These are phyloP conservation scores for Nyctereutes procyonoides DNA, from an alignment of 2,113 vertebrate genomes.

Conservation along the genomic window DNA sequence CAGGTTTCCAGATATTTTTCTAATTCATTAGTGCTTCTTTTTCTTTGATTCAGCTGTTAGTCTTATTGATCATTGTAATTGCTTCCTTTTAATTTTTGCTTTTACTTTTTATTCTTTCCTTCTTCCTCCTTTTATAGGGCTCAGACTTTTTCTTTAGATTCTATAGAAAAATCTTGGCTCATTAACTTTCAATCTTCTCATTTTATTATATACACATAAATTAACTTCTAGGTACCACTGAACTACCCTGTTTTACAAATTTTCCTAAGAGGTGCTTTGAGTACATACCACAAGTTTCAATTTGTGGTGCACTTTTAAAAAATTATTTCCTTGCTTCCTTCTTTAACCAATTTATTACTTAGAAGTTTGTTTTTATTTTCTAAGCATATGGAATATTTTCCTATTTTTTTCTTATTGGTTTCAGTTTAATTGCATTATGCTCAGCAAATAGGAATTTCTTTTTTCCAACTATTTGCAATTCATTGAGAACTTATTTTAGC, in stretches of 20 bases:
- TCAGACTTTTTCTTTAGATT: not conserved
- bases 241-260: not conserved
- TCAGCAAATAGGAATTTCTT: not conserved
- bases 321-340: not conserved
- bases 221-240: not conserved
- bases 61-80: not conserved
- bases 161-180: not conserved
- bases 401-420: not conserved
- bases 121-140: not conserved
- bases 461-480: not conserved
- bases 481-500: not conserved
- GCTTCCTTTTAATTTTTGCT: not conserved
- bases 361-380: conserved; percentile 28
- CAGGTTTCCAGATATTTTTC: not conserved
- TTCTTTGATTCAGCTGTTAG: not conserved
- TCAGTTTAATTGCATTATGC: not conserved
- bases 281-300: not conserved
- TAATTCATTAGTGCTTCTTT: not conserved
- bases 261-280: not conserved
- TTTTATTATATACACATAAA: conserved; percentile 7
- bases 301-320: not conserved
- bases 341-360: not conserved
- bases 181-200: not conserved
- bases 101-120: not conserved
- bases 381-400: not conserved